These are phyloP conservation scores for Exaiptasia diaphana DNA, from an alignment of 64 coral and sea anemone genomes.

Conservation along the genomic window DNA sequence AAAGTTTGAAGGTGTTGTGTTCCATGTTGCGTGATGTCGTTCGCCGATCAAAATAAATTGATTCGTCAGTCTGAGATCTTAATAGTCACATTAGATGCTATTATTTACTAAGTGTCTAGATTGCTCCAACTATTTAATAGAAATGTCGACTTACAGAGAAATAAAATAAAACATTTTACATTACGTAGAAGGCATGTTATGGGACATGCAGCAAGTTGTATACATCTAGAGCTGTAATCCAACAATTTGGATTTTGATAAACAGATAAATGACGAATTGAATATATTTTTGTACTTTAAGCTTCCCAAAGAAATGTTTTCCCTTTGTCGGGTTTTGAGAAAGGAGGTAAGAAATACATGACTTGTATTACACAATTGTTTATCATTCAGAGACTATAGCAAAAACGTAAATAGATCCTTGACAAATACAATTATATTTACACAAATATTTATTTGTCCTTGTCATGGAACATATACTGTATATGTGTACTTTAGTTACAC, in stretches of 20 bases:
- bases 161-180: not conserved
- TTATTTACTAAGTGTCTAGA: not conserved
- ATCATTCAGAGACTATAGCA: not conserved
- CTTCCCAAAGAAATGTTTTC: conserved; percentile 86
- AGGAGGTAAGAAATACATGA: conserved; percentile 48
- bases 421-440: not conserved
- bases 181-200: not conserved
- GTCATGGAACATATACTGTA: not conserved
- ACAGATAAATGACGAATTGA: not conserved
- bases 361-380: not conserved
- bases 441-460: not conserved
- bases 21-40: no score
- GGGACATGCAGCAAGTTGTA: not conserved
- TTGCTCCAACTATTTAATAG: not conserved
- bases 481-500: not conserved
- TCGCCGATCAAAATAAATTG: not conserved
- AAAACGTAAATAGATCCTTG: not conserved
- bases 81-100: not conserved
- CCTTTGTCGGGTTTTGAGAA: conserved; percentile 75
- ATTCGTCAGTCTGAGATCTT: not conserved
- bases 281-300: conserved; percentile 13
- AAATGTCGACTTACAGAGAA: not conserved
- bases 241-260: no score
- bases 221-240: no score
- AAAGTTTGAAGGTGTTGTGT: not conserved